These are phyloP conservation scores for Liopterus haemorrhoidalis DNA, from an alignment of 2,888 invertebrate species.

Conservation along the genomic window DNA sequence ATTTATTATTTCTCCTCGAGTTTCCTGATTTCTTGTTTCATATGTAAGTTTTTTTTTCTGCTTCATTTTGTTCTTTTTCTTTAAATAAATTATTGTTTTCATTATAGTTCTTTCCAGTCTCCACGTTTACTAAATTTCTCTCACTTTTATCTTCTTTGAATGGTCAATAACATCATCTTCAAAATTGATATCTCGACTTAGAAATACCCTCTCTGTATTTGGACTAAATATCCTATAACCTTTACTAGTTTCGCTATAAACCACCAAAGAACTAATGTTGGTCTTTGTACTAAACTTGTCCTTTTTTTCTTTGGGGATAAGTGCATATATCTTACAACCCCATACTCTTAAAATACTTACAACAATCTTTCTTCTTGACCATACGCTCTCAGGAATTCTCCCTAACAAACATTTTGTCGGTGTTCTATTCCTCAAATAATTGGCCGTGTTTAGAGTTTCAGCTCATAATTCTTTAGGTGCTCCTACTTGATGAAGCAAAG, in stretches of 20 bases:
- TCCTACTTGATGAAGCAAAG: neutral
- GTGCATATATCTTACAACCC: slow-evolving; percentile 2
- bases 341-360: slow-evolving; percentile 1
- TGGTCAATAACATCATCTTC: too few relatives aligned
- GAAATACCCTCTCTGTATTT: too few relatives aligned
- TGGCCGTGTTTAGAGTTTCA: neutral
- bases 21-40: too few relatives aligned
- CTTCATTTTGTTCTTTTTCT: too few relatives aligned
- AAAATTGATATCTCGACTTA: too few relatives aligned
- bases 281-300: slow-evolving; percentile 4
- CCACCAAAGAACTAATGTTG: slow-evolving; percentile 3
- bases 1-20: too few relatives aligned
- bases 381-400: slow-evolving; percentile 1
- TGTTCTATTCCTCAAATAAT: slow-evolving; percentile 4
- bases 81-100: too few relatives aligned
- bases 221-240: too few relatives aligned
- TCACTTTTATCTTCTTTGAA: too few relatives aligned
- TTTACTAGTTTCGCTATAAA: slow-evolving; percentile 2
- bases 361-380: neutral
- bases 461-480: slow-evolving; percentile 6
- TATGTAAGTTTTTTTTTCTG: too few relatives aligned
- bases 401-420: neutral
- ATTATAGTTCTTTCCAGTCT: too few relatives aligned
- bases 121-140: too few relatives aligned
- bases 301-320: neutral